Conservation (phyloP, 2,797 vertebrate species). For the Garrulus glandarius region DNA sequence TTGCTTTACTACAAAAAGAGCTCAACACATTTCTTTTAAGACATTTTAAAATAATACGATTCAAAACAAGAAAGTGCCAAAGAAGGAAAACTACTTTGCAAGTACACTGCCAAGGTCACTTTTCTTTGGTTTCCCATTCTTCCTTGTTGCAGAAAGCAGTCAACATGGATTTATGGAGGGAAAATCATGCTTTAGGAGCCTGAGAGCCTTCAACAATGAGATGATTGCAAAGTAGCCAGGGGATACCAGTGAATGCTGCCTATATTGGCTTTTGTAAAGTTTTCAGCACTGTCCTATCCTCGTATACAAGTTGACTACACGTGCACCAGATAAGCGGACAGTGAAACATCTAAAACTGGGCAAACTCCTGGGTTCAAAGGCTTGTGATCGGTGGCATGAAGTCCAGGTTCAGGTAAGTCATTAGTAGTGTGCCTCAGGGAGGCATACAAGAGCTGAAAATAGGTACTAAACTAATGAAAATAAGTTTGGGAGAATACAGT, state of each 20-base stretch:
- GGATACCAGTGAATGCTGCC: background rate
- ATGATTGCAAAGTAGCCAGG: background rate
- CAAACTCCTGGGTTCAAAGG: background rate
- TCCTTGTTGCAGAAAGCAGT: background rate
- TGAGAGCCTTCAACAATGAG: background rate
- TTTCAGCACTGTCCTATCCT: background rate
- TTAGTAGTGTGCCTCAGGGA: background rate
- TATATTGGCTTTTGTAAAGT: background rate
- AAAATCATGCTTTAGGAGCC: background rate
- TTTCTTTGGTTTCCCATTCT: background rate
- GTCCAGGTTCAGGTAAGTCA: background rate
- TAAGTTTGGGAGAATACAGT: background rate
- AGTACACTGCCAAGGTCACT: background rate
- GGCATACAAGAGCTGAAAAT: fast-evolving
- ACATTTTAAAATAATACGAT: background rate
- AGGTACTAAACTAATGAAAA: background rate
- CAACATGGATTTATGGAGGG: background rate
- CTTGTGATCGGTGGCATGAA: background rate
- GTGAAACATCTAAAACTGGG: background rate
- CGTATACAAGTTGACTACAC: fast-evolving
- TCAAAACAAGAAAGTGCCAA: background rate
- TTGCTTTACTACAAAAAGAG: background rate
- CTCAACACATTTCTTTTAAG: background rate
- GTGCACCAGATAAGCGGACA: background rate
- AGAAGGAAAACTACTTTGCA: background rate